Conservation (phyloP, 2,113 vertebrate species). For the Thunnus maccoyii region DNA sequence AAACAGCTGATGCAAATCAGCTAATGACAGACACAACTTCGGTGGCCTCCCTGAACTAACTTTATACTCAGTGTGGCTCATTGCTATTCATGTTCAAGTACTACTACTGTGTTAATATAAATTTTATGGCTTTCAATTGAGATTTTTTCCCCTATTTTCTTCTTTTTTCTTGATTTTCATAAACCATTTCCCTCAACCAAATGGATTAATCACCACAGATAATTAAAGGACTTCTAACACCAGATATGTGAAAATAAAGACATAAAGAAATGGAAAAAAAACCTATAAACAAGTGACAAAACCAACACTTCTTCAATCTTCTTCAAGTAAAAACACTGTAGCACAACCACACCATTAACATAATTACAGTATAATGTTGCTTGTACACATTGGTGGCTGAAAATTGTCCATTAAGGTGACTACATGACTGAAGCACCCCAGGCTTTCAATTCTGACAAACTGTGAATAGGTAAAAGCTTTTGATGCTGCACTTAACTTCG, state of each 20-base stretch:
- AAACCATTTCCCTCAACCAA: too few relatives aligned
- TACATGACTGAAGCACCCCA: conserved; percentile 34
- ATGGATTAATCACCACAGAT: not conserved
- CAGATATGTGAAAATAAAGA: not conserved
- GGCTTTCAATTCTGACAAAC: conserved; percentile 63
- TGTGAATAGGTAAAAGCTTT: conserved; percentile 65
- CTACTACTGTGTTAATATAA: not conserved
- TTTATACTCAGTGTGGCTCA: too few relatives aligned
- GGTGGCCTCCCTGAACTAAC: too few relatives aligned
- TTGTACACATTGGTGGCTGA: conserved; percentile 22
- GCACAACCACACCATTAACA: conserved; percentile 1
- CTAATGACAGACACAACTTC: not conserved
- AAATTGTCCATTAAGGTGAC: conserved; percentile 57
- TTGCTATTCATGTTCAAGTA: not conserved
- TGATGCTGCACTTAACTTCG: conserved; percentile 62
- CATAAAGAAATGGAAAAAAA: conserved; percentile 6
- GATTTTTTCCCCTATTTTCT: too few relatives aligned
- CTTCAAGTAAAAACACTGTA: conserved; percentile 6
- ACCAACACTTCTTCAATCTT: conserved; percentile 5
- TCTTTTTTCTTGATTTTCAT: too few relatives aligned
- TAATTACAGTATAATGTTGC: conserved; percentile 46
- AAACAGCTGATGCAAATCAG: not conserved
- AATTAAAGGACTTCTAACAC: conserved; percentile 1
- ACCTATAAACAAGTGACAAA: conserved; percentile 23
- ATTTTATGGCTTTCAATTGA: too few relatives aligned